Evolutionary conservation across 2,113 vertebrate species (phyloP), one percentile per base, ranked within the genome.

Genomic region (Apodemus speciosus): DNA sequence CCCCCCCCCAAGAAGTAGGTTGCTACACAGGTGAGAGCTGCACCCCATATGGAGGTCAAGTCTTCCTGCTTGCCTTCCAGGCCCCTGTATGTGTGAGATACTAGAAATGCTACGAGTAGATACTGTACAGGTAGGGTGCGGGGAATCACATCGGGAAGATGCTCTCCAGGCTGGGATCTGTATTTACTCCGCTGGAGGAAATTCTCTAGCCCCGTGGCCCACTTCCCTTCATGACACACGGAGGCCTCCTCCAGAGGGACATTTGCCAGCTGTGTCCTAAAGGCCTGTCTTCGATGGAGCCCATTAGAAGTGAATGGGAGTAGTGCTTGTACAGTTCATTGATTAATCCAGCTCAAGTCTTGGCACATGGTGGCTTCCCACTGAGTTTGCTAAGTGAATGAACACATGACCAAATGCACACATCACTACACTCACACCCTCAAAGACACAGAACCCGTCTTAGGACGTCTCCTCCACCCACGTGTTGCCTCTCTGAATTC

Each of bases 351-450:
- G 81, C 71, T 43, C 43, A 21, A n/a, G 32, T 68, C 84, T 68
- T 40, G 46, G 77, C 27, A 66, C 58, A 30, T 6, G 13, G 72
- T 58, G 83, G n/a, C n/a, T 49, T 58, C 76, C 64, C 64, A 15
- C 38, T 23, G 40, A 77, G 73, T 85, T 84, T 83, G 71, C 18
- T 68, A 53, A 94, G 72, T 84, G 46, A 84, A 51, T 84, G 81
- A 86, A n/a, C 15, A 25, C 7, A 53, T 16, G 84, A 56, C 46
- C 32, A 56, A 81, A 73, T 56, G 62, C 38, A 38, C 20, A 79
- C 43, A 76, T 87, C 13, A 49, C 58, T 64, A 16, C 32, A 46
- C 66, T 64, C 69, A 43, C 32, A 62, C 46, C 23, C 62, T 71
- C 51, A 85, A 38, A 58, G 43, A 83, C 8, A 30, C 40, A 69